Conservation (phyloP, 2,797 vertebrate species). For the Sebastes steindachneri region DNA sequence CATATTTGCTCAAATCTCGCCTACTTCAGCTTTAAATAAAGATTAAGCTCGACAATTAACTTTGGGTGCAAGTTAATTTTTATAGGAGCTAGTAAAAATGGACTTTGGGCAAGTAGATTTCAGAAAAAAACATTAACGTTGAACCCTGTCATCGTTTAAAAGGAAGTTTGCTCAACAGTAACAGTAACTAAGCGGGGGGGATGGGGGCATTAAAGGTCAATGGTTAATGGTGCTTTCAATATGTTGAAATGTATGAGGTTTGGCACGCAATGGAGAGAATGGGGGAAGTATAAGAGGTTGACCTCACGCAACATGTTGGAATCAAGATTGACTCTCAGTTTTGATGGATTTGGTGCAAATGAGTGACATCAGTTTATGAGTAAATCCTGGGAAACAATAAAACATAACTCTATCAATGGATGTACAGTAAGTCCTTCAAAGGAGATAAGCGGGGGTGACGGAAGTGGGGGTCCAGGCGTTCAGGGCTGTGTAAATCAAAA, state of each 20-base stretch:
- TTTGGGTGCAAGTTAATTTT: too few species aligned
- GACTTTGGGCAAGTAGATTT: too few species aligned
- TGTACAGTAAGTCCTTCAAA: background rate
- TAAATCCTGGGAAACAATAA: too few species aligned
- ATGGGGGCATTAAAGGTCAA: rapidly evolving
- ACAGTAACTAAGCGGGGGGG: too few species aligned
- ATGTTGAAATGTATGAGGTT: background rate
- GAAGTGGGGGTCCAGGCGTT: background rate
- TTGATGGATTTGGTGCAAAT: background rate
- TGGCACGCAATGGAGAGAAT: background rate
- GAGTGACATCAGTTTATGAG: background rate
- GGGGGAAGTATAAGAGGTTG: too few species aligned
- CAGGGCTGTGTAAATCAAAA: background rate
- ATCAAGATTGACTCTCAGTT: background rate
- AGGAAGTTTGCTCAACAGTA: background rate
- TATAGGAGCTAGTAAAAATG: too few species aligned
- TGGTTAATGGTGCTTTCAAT: background rate
- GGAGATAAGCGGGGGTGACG: rapidly evolving
- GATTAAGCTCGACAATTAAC: too few species aligned
- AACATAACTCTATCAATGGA: background rate
- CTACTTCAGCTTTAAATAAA: too few species aligned
- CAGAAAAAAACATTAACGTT: too few species aligned
- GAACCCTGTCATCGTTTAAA: background rate
- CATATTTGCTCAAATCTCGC: too few species aligned
- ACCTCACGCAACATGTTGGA: background rate